Conservation (phyloP, 2,113 vertebrate species). For the Alces alces region DNA sequence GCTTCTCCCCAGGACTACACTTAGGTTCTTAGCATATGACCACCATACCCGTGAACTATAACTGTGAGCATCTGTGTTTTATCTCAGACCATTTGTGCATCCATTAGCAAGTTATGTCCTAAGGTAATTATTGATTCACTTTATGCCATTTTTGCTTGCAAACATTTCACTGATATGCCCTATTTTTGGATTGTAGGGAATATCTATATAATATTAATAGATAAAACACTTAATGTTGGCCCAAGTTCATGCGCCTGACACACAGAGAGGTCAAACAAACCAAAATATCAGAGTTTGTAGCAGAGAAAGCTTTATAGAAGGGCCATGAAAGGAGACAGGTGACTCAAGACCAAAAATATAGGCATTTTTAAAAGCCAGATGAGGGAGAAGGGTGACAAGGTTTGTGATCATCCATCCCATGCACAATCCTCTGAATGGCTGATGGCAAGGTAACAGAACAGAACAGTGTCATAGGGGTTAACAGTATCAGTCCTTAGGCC, state of each 20-base stretch:
- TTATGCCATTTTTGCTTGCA: not conserved
- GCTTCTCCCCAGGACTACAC: not conserved
- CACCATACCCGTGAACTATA: not conserved
- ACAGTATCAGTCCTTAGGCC: not conserved
- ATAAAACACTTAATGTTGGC: not conserved
- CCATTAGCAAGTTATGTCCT: not conserved
- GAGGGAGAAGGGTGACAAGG: not conserved
- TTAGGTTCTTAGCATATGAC: not conserved
- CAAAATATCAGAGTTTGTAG: not conserved
- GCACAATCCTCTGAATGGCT: not conserved
- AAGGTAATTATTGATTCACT: not conserved
- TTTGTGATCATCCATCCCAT: not conserved
- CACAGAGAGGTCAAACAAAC: not conserved
- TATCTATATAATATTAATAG: not conserved
- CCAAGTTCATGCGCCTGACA: not conserved
- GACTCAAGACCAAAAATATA: not conserved
- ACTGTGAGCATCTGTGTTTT: not conserved
- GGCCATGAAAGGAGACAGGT: accelerated
- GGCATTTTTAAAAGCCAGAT: not conserved
- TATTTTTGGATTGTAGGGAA: not conserved
- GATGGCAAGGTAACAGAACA: not conserved
- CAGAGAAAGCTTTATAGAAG: not conserved
- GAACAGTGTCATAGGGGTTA: not conserved
- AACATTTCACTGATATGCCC: not conserved
- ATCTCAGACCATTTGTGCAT: not conserved